Percentiles rank a stretch among this genome's conserved stretches.
Conservation (phyloP, 2,113 vertebrate genomes). For the Lasiurus cinereus region DNA sequence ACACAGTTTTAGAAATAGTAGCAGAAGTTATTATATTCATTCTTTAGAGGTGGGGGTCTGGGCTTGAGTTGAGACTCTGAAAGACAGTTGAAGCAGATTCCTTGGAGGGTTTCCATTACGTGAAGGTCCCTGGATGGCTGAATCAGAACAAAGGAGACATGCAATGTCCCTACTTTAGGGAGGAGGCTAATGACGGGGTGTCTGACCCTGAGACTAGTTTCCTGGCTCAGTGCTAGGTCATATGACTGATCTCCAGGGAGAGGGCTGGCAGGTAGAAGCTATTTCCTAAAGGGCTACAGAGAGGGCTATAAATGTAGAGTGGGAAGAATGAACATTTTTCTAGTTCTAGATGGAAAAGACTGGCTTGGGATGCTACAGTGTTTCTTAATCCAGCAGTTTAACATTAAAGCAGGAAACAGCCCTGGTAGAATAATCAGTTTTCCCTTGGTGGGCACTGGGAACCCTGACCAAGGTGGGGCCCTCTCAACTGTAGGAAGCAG, state of each 20-base stretch:
- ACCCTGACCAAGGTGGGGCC: neutral
- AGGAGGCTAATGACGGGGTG: neutral
- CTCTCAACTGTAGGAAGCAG: neutral
- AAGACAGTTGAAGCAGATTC: neutral
- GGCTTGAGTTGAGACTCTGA: neutral
- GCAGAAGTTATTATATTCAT: neutral
- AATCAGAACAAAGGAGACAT: neutral
- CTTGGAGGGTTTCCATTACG: neutral
- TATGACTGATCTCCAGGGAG: neutral
- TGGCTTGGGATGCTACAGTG: neutral
- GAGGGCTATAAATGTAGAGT: neutral
- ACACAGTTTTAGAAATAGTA: slow-evolving; percentile 10
- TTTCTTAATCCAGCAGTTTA: slow-evolving; percentile 18
- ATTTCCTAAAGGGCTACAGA: neutral
- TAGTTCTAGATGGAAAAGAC: slow-evolving; percentile 14
- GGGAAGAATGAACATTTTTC: neutral
- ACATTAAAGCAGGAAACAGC: neutral
- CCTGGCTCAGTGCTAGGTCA: neutral
- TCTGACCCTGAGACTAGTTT: neutral
- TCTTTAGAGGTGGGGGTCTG: neutral
- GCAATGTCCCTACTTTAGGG: neutral
- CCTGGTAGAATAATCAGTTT: neutral
- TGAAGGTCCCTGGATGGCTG: neutral
- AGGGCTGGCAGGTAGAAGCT: neutral
- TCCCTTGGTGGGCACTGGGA: neutral